phyloP scores from a whole-genome alignment of 2,797 vertebrate genomes.

The Spinibarbus caldwelli region DNA sequence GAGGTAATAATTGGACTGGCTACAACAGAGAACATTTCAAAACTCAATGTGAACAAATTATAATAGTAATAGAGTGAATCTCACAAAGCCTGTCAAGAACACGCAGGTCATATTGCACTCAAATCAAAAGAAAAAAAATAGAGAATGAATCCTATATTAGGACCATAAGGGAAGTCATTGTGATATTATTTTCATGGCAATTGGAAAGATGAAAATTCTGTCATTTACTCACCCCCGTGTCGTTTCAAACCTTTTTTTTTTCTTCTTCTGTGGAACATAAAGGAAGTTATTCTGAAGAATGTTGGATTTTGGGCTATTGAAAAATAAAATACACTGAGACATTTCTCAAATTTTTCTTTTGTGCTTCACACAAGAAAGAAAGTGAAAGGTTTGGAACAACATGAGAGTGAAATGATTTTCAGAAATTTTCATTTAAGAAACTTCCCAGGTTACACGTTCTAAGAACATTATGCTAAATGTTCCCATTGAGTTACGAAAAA shows the following conservation, averaged over 20 bases:
- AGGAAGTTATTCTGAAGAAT: background rate
- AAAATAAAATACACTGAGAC: background rate
- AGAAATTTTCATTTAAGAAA: background rate
- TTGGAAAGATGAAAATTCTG: background rate
- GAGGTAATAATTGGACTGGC: conserved; percentile 4
- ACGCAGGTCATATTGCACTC: background rate
- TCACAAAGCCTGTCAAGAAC: background rate
- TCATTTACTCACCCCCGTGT: background rate
- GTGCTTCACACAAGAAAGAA: background rate
- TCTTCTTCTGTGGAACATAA: background rate
- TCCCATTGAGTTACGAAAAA: background rate
- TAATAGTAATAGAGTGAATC: background rate
- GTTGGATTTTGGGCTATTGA: background rate
- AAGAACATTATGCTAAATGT: background rate
- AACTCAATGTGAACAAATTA: background rate
- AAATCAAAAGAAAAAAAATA: background rate
- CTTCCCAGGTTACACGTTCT: background rate
- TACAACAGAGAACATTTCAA: conserved; percentile 6
- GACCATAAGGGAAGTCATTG: background rate
- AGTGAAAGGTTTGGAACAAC: background rate
- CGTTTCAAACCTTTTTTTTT: no score
- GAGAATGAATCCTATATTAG: background rate
- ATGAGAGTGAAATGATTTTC: background rate
- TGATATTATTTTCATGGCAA: no score
- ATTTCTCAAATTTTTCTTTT: background rate